Percentiles rank a stretch among this genome's conserved stretches.
Evolutionary conservation across 2,113 vertebrate species (phyloP).

Genomic region (Falco punctatus): DNA sequence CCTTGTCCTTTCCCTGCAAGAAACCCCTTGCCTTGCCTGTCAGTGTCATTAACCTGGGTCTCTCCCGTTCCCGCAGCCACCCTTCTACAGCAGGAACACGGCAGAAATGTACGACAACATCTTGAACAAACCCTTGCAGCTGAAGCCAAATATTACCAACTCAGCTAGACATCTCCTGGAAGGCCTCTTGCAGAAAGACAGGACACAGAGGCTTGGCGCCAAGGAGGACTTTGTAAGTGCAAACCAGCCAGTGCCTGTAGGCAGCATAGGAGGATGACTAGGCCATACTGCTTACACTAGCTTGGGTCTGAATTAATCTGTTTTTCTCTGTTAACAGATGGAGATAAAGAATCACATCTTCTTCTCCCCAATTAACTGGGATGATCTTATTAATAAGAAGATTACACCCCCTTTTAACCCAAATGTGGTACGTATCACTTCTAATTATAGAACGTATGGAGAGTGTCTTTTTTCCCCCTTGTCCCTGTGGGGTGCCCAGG

Average conservation of each 20-base stretch:
- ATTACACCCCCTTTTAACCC: constrained; percentile 99
- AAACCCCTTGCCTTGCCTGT: neutral
- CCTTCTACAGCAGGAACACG: constrained; percentile 97
- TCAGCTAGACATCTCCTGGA: constrained; percentile 93
- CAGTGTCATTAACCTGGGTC: neutral
- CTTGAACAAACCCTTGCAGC: constrained; percentile 95
- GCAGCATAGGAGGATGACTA: neutral
- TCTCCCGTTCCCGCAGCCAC: constrained; percentile 80
- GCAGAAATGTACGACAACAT: constrained; percentile 99
- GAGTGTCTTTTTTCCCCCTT: neutral
- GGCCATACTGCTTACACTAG: neutral
- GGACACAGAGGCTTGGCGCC: constrained; percentile 93
- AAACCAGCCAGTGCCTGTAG: neutral
- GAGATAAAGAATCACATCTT: constrained; percentile 98
- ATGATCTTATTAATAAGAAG: constrained; percentile 98
- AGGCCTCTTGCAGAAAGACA: constrained; percentile 94
- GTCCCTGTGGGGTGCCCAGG: neutral
- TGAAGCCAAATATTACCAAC: constrained; percentile 98
- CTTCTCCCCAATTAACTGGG: constrained; percentile 99
- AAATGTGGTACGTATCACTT: constrained; percentile 89
- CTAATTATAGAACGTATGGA: constrained; percentile 29
- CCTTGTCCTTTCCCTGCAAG: rapidly evolving
- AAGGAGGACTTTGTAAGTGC: constrained; percentile 95
- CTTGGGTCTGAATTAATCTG: constrained; percentile 55
- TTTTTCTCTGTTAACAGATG: constrained; percentile 80